Evolutionary conservation across 1,140 invertebrate genomes (phyloP), one percentile per base, ranked within the genome.

Genomic region (Papilio glaucus): DNA sequence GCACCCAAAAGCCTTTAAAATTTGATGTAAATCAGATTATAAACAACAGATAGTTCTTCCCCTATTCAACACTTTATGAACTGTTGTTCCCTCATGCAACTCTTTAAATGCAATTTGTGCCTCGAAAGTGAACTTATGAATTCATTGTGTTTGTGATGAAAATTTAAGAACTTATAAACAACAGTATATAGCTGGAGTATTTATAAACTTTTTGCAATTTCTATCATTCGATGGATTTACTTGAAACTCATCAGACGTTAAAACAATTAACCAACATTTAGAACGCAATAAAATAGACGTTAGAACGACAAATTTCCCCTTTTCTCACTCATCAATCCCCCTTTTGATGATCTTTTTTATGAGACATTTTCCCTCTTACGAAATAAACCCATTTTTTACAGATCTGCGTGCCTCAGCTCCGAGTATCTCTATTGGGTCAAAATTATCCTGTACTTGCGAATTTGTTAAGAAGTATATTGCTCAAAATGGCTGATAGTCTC

Each of bases 391-490:
- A 69, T 76, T 26, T 67, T 61, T 81, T 72, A 12, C 74, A 91
- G 89, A 67, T 91, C 9, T 89, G 87, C 60, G 83, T 91, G 8
- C 89, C 89, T 1, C 89, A 91, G 69, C 79, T 91, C 0, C 81
- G 89, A 41, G 49, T 67, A 0, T 87, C 89, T 9, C 72, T 91
- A 1, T 71, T 91, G 53, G 89, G 89, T 4, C 84, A 89, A 29
- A 90, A 91, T 57, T 91, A 90, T 70, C 87, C 87, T 0, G 62
- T 77, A 0, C 29, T 90, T 29, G 88, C 88, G 1, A 86, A 83
- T 53, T 18, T 87, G 0, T 10, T 90, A n/a, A 77, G 81, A 57
- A 83, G 65, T 65, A 89, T 90, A 42, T 65, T 91, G 18, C 61
- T 88, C 18, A 90, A 89, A 72, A 72, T 89, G 75, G 89, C 88